phyloP scores from a whole-genome alignment of 2,113 vertebrate species.

The Gobius niger region DNA sequence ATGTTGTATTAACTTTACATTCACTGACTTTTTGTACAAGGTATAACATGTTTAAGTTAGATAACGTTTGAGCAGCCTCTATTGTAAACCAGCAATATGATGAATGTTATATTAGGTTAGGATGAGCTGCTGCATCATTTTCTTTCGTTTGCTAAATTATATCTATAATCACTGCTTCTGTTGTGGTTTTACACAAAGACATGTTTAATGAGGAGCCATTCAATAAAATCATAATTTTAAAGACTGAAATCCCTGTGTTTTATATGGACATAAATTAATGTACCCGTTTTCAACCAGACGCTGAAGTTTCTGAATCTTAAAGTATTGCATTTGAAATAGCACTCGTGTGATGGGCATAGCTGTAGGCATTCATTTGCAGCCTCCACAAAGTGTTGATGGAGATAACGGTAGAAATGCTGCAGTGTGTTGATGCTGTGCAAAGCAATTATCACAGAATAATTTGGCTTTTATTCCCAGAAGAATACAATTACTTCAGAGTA shows the following conservation, averaged over 20 bases:
- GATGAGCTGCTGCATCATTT: slow-evolving; percentile 77
- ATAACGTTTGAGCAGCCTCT: slow-evolving; percentile 83
- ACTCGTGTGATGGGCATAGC: slow-evolving; percentile 14
- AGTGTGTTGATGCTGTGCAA: slow-evolving; percentile 26
- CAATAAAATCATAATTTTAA: slow-evolving; percentile 86
- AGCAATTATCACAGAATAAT: slow-evolving; percentile 56
- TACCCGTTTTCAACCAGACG: background rate
- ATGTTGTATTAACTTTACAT: slow-evolving; percentile 92
- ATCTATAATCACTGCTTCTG: slow-evolving; percentile 83
- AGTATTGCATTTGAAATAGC: slow-evolving; percentile 9
- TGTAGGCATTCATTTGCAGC: slow-evolving; percentile 16
- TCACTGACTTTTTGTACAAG: slow-evolving; percentile 81
- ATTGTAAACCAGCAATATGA: slow-evolving; percentile 91
- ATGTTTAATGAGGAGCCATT: slow-evolving; percentile 83
- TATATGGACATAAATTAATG: background rate
- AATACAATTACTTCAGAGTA: slow-evolving; percentile 55
- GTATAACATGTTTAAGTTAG: slow-evolving; percentile 79
- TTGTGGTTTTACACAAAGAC: slow-evolving; percentile 85
- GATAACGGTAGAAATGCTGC: slow-evolving; percentile 7
- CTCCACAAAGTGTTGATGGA: slow-evolving; percentile 18
- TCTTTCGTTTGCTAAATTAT: slow-evolving; percentile 88
- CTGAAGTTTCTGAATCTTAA: background rate
- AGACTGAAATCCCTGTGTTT: slow-evolving; percentile 58
- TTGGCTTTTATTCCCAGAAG: slow-evolving; percentile 52
- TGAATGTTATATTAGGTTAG: slow-evolving; percentile 84